Evolutionary conservation across 1,140 invertebrate species (phyloP).

Genomic region (Conus ventricosus): DNA sequence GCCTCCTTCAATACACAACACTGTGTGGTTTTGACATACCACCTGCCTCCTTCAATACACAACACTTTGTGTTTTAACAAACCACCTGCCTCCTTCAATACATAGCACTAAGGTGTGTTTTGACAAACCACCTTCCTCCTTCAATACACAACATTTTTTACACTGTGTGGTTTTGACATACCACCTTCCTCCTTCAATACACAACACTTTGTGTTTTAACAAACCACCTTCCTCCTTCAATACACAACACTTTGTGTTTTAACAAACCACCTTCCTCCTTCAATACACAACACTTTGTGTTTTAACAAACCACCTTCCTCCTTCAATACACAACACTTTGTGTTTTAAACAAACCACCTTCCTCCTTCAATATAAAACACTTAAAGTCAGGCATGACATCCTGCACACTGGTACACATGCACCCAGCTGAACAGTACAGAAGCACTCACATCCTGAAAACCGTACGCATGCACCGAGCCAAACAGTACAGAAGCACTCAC

Average conservation of each 20-base stretch:
- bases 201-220: background rate
- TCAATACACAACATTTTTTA: too few species aligned
- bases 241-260: too few species aligned
- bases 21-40: too few species aligned
- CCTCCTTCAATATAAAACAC: too few species aligned
- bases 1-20: too few species aligned
- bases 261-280: too few species aligned
- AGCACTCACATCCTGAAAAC: slow-evolving; percentile 57
- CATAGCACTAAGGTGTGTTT: background rate
- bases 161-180: too few species aligned
- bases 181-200: background rate
- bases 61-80: too few species aligned
- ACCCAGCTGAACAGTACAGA: background rate
- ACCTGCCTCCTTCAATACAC: too few species aligned
- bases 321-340: background rate
- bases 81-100: background rate
- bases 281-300: too few species aligned
- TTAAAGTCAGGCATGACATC: background rate
- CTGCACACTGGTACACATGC: background rate
- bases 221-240: background rate
- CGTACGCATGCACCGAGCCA: background rate
- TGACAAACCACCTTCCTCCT: background rate
- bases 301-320: too few species aligned
- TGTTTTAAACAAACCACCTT: background rate
- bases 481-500: slow-evolving; percentile 57